Evolutionary conservation across 2,888 invertebrate genomes (phyloP), one percentile per base, ranked within the genome.

Genomic region (Nephrotoma flavescens): DNA sequence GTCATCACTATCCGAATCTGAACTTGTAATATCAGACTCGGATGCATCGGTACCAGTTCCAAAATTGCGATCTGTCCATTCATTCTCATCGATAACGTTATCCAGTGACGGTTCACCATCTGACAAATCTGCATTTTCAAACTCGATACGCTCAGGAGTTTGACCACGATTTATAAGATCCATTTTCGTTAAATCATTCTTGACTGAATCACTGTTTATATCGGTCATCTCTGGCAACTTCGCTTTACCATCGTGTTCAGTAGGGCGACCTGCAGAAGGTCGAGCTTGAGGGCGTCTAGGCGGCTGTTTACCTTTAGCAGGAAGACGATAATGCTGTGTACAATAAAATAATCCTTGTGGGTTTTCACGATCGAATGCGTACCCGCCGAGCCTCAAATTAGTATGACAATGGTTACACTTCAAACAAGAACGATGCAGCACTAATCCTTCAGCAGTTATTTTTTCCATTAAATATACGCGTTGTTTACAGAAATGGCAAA

Each of bases 21-120:
- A 91, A 86, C 91, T 91, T 11, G 91, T 91, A 0, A 89, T 88
- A 88, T 92, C 91, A 2, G 94, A 93, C 89, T 96, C 96, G 4
- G 96, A 95, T 90, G 95, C 95, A 44, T 95, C 95, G 42, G 95
- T 94, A 84, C 95, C 94, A 0, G 96, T 96, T 83, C 97, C 95
- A 91, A 97, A 97, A 92, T 98, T 98, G 88, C 97, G 94, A 89
- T 97, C 97, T 0, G 97, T 98, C 96, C 98, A 98, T 91, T 98
- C 98, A 90, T 98, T 98, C 91, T 98, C 98, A 90, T 97, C 97
- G 91, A 97, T 97, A 91, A 97, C 96, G 91, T 94, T 94, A 52
- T 91, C 92, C 41, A 93, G 92, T 2, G 93, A 93, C 89, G 95
- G 94, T 88, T 94, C 94, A 83, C 91, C 91, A 89, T 95, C 95